Base-by-base conservation (phyloP, 2,113 vertebrate species). In the Neolamprologus longior region DNA sequence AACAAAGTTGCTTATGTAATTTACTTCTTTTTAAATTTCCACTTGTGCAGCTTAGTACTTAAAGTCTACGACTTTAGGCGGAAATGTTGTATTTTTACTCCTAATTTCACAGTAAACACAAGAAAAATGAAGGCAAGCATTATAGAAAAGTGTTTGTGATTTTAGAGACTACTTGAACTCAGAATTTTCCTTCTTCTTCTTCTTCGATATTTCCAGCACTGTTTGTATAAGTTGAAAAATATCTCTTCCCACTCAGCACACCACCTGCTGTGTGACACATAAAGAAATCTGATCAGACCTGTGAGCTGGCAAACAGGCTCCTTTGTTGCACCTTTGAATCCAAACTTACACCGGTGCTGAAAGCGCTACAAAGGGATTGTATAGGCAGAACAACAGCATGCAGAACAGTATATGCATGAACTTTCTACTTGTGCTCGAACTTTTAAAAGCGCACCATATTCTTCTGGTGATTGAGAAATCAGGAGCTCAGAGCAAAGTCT, bases 241-340 rank as follows among this genome's bases (percentile, higher is more conserved):
- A 57, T 68, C 63, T 53, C 53, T 71, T 83, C 76, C 80, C 79
- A 78, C 66, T 42, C 33, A 42, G 52, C 9, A 7, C 55, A 15
- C 61, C 81, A 37, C 17, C 21, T 26, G 17, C 53, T 55, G 61
- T 3, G 42, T 24, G 76, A 82, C 85, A 89, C 68, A 71, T n/a
- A 21, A 79, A 83, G 57, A 83, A 85, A 82, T 81, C 40, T 37
- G 21, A 79, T 86, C 89, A 83, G 83, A 80, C 86, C 82, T 55
- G 17, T 37, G 21, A 50, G 76, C 82, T 63, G 57, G 82, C 53
- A 53, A 68, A 66, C 73, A 31, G 82, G 35, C 61, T 58, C 58
- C 78, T 90, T 84, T 66, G 81, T 89, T 87, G 73, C 83, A 17
- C 57, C 82, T 58, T 28, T 61, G 78, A 89, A 89, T 90, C 55